Base-by-base conservation (phyloP, 2,888 invertebrate genomes). In the Apantesis nais region DNA sequence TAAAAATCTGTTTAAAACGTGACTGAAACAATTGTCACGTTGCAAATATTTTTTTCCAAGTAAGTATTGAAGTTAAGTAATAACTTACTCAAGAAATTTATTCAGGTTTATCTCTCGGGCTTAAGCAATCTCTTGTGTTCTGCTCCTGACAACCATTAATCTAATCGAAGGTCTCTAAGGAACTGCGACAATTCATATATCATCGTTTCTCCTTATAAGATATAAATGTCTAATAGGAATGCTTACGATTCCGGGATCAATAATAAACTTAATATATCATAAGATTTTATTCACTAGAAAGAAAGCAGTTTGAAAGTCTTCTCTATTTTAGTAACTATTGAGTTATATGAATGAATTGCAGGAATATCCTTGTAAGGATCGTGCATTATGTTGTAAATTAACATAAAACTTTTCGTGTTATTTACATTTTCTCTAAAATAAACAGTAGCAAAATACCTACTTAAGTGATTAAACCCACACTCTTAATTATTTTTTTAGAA, bases 221-320 rank as follows among this genome's bases (percentile, higher is more conserved):
- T 78, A 82, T 77, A 81, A 83, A 81, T 78, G 22, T 48, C 22
- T 48, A 81, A 75, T 78, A 78, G 68, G 78, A 82, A 85, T 81
- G 81, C 84, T 82, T 82, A 79, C 78, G 71, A 72, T 71, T 68
- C 70, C 52, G 69, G 75, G 70, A 75, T 78, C 74, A 77, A 78
- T 75, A 74, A 70, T 71, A 69, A 74, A 74, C 39, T 79, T 74
- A 78, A 74, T 78, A 75, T 77, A 76, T 76, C 68, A 73, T 67
- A 74, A 63, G 69, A 74, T 75, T 77, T 82, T 86, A 85, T 88
- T 84, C 85, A 86, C 86, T 80, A 76, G 77, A 75, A 74, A 80
- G 71, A 77, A 74, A 73, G 75, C 31, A 64, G 68, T 78, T 84
- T 78, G 68, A 81, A 78, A 78, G 74, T 82, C 1, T 80, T 79